Percentiles rank a stretch among this genome's conserved stretches.
Evolutionary conservation across 2,797 vertebrate species (phyloP).

Genomic region (Mionectes olivaceus): DNA sequence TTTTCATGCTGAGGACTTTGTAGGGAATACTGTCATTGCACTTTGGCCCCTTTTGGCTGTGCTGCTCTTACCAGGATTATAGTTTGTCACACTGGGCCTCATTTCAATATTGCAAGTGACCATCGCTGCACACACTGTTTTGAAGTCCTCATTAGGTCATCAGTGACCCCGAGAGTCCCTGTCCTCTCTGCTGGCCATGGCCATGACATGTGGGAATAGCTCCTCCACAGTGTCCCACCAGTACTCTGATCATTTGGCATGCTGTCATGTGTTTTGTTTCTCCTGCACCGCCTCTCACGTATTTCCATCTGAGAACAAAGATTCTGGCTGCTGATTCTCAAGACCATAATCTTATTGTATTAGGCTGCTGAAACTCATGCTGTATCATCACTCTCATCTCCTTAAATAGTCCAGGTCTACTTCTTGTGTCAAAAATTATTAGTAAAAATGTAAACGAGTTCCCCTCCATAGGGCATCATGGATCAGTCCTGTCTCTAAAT

Average conservation of each 20-base stretch:
- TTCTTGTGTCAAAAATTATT: background rate
- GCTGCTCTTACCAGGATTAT: background rate
- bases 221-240: background rate
- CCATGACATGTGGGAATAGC: background rate
- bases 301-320: background rate
- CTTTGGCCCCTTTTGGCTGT: background rate
- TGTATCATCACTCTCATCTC: background rate
- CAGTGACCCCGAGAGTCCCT: background rate
- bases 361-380: background rate
- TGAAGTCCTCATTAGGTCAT: background rate
- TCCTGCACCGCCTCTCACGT: background rate
- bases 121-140: rapidly evolving
- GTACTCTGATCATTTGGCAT: background rate
- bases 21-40: background rate
- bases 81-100: background rate
- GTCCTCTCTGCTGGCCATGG: background rate
- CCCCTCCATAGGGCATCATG: background rate
- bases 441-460: background rate
- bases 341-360: background rate
- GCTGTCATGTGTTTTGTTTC: background rate
- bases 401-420: background rate
- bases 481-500: background rate
- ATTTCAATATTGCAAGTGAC: background rate
- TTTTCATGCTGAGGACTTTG: background rate
- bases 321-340: background rate